Evolutionary conservation across 1,140 invertebrate species (phyloP).

Genomic region (Orchestia grillus): DNA sequence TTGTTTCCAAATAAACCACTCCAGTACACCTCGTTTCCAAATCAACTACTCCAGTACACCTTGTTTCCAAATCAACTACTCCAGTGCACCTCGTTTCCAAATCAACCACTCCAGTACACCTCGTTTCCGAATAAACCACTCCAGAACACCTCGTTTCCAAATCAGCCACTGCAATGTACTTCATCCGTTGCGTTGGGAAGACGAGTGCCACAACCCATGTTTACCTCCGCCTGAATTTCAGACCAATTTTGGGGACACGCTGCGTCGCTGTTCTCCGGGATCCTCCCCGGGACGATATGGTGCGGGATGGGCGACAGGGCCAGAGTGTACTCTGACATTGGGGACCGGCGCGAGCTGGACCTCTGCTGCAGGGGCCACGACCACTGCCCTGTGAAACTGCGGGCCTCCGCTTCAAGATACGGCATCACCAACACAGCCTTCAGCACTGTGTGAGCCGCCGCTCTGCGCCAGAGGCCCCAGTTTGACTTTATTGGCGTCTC

Average conservation of each 20-base stretch:
- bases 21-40: too few species aligned
- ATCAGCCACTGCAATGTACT: too few species aligned
- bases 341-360: constrained; percentile 80
- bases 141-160: too few species aligned
- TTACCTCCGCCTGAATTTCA: background rate
- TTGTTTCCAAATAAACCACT: too few species aligned
- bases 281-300: constrained; percentile 79
- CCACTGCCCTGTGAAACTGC: constrained; percentile 82
- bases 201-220: background rate
- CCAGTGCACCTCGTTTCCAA: too few species aligned
- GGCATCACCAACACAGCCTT: constrained; percentile 86
- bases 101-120: too few species aligned
- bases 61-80: too few species aligned
- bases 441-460: constrained; percentile 81
- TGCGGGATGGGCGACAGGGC: constrained; percentile 80
- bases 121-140: too few species aligned
- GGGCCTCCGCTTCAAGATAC: constrained; percentile 81
- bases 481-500: background rate
- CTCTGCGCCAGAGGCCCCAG: background rate
- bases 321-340: constrained; percentile 80
- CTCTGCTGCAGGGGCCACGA: constrained; percentile 89
- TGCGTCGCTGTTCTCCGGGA: constrained; percentile 57
- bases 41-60: too few species aligned
- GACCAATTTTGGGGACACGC: constrained; percentile 54
- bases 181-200: background rate